Evolutionary conservation across 2,797 vertebrate species (phyloP), one percentile per base, ranked within the genome.

Genomic region (Falco concolor): DNA sequence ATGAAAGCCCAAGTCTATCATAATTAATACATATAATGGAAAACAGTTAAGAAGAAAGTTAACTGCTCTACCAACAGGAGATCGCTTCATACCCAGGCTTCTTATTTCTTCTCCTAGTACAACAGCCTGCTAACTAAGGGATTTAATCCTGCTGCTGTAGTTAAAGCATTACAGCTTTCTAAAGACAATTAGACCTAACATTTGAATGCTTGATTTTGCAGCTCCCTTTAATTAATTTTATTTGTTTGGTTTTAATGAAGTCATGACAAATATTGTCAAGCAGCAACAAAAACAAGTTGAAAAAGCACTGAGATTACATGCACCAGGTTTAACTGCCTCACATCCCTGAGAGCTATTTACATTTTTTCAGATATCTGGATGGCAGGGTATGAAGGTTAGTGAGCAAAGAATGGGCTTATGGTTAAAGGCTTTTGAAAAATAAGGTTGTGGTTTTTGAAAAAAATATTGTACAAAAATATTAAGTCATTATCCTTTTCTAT

Each of bases 211-310:
- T 93, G 52, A 86, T 84, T 94, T 84, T 91, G 52, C 36, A 88
- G 27, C 20, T 81, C 38, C 57, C 91, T 95, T 91, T 87, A 93
- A 89, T 80, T 32, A 57, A 91, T 85, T 94, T 89, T 83, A 57
- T 72, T 88, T 81, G 22, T 63, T 90, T 87, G 14, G 24, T 89
- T 88, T 86, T 82, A 91, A 90, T 73, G 88, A 84, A 69, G 40
- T 70, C 84, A 63, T 79, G 79, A 84, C 74, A 91, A 90, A 90
- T 76, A 90, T 28, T 38, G 13, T 67, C 70, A 75, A 84, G 44
- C 25, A 82, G 52, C 42, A 79, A 78, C 69, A 84, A 95, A 91
- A 91, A 32, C 68, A 93, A 92, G 24, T 8, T 52, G 61, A 90
- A 92, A 90, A 85, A 88, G 47, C 28, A n/a, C 28, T 42, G 34